These are phyloP conservation scores for Brachionus calyciflorus DNA, from an alignment of 1,140 invertebrate genomes.

Conservation along the genomic window DNA sequence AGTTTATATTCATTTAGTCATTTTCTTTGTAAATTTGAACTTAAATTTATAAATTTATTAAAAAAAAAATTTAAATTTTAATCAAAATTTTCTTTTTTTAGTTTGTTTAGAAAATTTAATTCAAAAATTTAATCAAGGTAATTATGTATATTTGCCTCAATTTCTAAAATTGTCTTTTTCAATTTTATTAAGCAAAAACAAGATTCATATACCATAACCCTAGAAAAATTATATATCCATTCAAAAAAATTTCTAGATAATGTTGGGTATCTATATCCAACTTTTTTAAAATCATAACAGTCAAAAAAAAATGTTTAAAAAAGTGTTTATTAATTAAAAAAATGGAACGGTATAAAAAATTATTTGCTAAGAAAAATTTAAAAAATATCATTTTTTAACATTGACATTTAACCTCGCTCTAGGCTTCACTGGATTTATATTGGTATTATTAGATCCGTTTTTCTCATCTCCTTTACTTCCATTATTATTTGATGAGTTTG, in stretches of 20 bases:
- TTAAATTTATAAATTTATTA: too few relatives aligned
- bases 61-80: too few relatives aligned
- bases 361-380: background rate
- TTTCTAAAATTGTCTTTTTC: too few relatives aligned
- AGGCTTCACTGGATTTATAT: background rate
- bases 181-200: too few relatives aligned
- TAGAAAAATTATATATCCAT: background rate
- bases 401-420: slow-evolving; percentile 2
- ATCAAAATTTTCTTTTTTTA: too few relatives aligned
- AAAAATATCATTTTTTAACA: slow-evolving; percentile 18
- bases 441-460: background rate
- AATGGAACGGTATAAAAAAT: background rate
- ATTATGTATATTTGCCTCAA: too few relatives aligned
- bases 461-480: background rate
- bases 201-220: too few relatives aligned
- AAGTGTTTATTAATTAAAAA: background rate
- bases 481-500: background rate
- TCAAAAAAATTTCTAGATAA: background rate
- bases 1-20: too few relatives aligned
- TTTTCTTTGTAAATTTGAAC: too few relatives aligned
- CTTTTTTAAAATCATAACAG: background rate
- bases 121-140: too few relatives aligned
- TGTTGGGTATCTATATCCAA: background rate
- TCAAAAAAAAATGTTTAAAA: background rate
- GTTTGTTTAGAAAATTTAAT: too few relatives aligned